A percentile compares a stretch with the other conserved stretches of the same genome.
phyloP scores from a whole-genome alignment of 2,113 vertebrate genomes.

The Zosterops japonicus region DNA sequence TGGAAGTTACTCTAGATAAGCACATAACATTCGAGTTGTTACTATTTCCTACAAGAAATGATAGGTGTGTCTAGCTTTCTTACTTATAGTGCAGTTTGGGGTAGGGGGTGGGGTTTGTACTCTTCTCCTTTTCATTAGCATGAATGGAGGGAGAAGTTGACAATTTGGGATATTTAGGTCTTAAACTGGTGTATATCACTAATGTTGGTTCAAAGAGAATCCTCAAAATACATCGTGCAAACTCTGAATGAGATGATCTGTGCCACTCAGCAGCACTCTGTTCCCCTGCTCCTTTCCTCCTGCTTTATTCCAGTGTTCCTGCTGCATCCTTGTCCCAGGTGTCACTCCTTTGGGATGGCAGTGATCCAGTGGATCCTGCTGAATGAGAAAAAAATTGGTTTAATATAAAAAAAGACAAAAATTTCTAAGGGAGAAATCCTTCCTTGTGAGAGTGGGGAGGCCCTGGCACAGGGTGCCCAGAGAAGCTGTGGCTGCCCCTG shows the following conservation, averaged over 20 bases:
- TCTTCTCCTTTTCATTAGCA: neutral
- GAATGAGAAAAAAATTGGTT: neutral
- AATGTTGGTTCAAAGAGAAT: neutral
- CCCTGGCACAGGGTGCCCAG: neutral
- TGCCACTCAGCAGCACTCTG: neutral
- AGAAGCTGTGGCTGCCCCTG: neutral
- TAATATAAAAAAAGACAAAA: neutral
- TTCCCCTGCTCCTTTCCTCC: neutral
- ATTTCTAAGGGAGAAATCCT: too few relatives aligned
- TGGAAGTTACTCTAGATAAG: neutral
- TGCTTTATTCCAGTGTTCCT: neutral
- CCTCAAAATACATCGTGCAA: neutral
- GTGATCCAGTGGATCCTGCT: neutral
- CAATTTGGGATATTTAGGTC: neutral
- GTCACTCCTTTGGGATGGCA: too few relatives aligned
- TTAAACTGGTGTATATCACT: neutral
- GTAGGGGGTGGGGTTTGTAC: fast-evolving
- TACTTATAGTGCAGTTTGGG: neutral
- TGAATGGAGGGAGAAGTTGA: neutral
- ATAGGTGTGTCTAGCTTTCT: neutral
- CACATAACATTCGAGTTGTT: neutral
- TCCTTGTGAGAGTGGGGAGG: fast-evolving
- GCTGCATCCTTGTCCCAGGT: neutral
- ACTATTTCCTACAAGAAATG: neutral
- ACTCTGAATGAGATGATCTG: neutral